Conservation (phyloP, 2,888 invertebrate genomes). For the Eupithecia dodoneata region DNA sequence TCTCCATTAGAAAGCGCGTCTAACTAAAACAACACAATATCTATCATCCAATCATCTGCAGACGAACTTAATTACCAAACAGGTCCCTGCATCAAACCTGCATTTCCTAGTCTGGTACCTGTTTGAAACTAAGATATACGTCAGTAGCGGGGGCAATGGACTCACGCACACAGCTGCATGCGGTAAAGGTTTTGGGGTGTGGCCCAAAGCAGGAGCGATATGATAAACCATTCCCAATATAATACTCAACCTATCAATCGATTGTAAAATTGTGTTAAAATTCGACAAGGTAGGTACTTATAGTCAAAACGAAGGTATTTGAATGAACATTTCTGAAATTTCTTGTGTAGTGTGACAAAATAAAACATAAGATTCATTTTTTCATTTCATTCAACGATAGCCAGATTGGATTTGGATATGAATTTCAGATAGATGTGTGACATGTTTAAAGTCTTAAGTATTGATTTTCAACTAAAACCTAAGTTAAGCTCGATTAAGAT, state of each 20-base stretch:
- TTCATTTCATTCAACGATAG: too few relatives aligned
- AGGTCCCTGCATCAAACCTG: constrained; percentile 20
- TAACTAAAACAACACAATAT: background rate
- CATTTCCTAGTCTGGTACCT: constrained; percentile 35
- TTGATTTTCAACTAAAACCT: too few relatives aligned
- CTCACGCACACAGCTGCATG: constrained; percentile 48
- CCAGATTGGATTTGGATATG: too few relatives aligned
- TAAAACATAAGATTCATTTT: too few relatives aligned
- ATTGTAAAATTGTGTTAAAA: too few relatives aligned
- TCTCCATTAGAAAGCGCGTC: background rate
- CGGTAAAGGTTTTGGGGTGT: constrained; percentile 34
- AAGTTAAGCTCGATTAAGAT: too few relatives aligned
- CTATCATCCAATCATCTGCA: background rate
- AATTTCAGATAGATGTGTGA: too few relatives aligned
- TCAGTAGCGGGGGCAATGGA: constrained; percentile 51
- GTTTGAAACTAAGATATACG: constrained; percentile 28
- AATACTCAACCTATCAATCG: background rate
- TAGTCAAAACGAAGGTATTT: too few relatives aligned
- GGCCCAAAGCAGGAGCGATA: constrained; percentile 35
- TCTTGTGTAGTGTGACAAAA: too few relatives aligned
- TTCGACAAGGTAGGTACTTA: too few relatives aligned
- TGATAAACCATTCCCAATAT: background rate
- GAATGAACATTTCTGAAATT: too few relatives aligned
- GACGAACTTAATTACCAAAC: background rate
- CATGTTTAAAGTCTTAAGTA: too few relatives aligned